These are phyloP conservation scores for Drosophila borborema DNA, from an alignment of 2,888 invertebrate genomes.

Conservation along the genomic window DNA sequence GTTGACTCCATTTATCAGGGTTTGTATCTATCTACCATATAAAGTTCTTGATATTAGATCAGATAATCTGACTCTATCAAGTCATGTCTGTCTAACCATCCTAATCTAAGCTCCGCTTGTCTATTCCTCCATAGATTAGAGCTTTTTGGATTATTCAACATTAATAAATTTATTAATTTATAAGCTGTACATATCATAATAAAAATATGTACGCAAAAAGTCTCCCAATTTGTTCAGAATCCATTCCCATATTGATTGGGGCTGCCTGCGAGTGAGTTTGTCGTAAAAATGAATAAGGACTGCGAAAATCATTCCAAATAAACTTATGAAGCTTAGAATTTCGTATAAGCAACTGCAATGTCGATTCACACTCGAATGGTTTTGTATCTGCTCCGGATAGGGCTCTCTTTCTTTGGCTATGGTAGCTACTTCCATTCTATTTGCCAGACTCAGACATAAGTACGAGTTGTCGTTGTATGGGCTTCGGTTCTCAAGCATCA, in stretches of 20 bases:
- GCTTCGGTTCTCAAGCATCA: background rate
- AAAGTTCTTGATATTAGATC: background rate
- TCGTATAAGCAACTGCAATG: background rate
- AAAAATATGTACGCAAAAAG: background rate
- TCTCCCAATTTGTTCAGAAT: background rate
- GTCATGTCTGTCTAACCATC: no score
- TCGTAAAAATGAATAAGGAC: background rate
- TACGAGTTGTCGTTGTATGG: background rate
- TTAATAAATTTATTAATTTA: slow-evolving; percentile 1
- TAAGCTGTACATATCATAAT: background rate
- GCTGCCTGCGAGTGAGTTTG: no score
- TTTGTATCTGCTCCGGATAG: background rate
- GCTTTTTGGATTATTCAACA: background rate
- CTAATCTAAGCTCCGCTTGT: no score
- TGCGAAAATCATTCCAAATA: background rate
- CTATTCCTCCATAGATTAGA: no score
- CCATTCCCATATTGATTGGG: background rate
- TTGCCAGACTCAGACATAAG: background rate
- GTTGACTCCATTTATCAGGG: background rate
- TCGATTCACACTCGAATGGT: no score
- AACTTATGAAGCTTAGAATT: background rate
- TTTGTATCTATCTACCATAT: background rate
- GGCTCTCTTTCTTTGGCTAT: background rate
- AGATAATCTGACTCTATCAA: no score
- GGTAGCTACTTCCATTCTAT: background rate